Evolutionary conservation across 2,797 vertebrate species (phyloP), one percentile per base, ranked within the genome.

Genomic region (Gymnoscopelus microlampas): DNA sequence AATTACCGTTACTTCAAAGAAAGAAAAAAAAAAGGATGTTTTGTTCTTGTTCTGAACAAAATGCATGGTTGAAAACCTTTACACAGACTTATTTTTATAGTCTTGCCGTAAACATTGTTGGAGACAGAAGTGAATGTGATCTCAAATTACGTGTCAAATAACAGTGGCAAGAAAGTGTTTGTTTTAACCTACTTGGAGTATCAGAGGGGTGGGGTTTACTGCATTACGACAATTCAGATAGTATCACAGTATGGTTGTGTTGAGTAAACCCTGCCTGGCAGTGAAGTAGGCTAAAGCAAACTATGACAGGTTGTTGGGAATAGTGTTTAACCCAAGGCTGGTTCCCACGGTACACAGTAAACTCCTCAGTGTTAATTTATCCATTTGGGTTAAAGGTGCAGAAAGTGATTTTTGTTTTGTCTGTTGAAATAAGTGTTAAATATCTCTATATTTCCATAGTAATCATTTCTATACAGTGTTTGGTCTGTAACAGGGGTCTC

Each of bases 121-220:
- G 67, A 32, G 80, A 88, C 86, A 81, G 68, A 80, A 74, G 48
- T 88, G 86, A 89, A 88, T 85, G 80, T 88, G 81, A 78, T 77
- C 11, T 78, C 19, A 60, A 54, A 15, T 80, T 82, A 66, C 55
- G 64, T 74, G 74, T 81, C 75, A 79, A 60, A 80, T 5, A 44
- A 7, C 39, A 39, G 47, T 64, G 62, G 60, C 32, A 75, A 53
- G 39, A 2, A 47, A 24, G 13, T 32, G 4, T 49, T 62, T 26
- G 24, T 62, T 23, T 50, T 62, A 49, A 23, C 7, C 53, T 54
- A 19, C 15, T 54, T 8, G 14, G 26, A 51, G 24, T 35, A 39
- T n/a, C n/a, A 8, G 15, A 24, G 11, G 24, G 29, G 7, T 53
- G 24, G 29, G 10, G 44, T 60, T 68, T 23, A 11, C 39, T 35